phyloP scores from a whole-genome alignment of 2,888 invertebrate species.

The Lepidocyrtoides sp. region DNA sequence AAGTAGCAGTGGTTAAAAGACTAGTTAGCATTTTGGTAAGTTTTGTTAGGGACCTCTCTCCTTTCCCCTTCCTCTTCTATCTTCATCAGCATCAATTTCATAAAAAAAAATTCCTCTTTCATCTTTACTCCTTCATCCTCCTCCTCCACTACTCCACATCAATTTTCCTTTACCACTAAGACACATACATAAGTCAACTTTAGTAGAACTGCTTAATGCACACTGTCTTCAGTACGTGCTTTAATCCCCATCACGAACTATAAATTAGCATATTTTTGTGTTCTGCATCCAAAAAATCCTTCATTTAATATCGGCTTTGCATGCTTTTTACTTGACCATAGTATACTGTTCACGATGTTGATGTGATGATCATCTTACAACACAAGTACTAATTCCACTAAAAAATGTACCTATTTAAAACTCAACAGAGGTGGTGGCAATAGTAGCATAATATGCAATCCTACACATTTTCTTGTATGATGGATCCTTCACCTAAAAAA shows the following conservation, averaged over 20 bases:
- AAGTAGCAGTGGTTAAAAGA: conserved; percentile 77
- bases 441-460: neutral
- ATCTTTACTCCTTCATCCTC: neutral
- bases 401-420: conserved; percentile 30
- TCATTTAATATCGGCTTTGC: conserved; percentile 1
- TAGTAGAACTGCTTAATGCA: neutral
- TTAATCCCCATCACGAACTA: conserved; percentile 22
- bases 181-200: neutral
- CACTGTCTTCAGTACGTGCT: neutral
- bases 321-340: neutral
- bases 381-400: neutral
- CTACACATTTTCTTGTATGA: conserved; percentile 27
- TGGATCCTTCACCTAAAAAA: conserved; percentile 45
- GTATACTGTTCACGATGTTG: too few relatives aligned
- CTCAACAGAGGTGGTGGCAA: too few relatives aligned
- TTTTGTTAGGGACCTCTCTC: conserved; percentile 72
- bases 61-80: conserved; percentile 21
- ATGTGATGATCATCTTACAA: neutral
- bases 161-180: neutral
- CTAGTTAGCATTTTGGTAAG: conserved; percentile 77
- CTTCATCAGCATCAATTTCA: neutral
- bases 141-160: neutral
- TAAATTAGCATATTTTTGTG: conserved; percentile 54
- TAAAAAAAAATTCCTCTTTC: too few relatives aligned
- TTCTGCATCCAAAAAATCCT: conserved; percentile 44